Conservation (phyloP, 2,888 invertebrate genomes). For the Agonopterix alstromeriana region DNA sequence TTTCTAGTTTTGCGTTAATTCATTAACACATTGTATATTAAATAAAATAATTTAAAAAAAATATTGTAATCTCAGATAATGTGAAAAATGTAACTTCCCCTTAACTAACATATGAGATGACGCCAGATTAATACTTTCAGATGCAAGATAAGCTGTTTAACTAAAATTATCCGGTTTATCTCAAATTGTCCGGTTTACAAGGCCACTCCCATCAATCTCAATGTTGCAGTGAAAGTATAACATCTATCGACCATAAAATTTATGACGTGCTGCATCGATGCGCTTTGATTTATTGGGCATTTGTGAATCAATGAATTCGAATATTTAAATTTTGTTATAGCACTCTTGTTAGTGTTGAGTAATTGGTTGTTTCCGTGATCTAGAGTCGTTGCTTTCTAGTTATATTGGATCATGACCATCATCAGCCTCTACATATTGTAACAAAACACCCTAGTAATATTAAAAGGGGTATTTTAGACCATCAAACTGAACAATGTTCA, state of each 20-base stretch:
- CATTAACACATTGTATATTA: too few relatives aligned
- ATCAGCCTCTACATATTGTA: too few relatives aligned
- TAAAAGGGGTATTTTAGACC: too few relatives aligned
- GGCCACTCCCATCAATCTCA: conserved; percentile 20
- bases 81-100: too few relatives aligned
- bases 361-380: neutral
- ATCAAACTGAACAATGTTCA: too few relatives aligned
- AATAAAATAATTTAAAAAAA: too few relatives aligned
- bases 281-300: conserved; percentile 41
- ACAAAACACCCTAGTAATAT: too few relatives aligned
- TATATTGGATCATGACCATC: too few relatives aligned
- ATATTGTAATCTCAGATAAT: too few relatives aligned
- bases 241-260: conserved; percentile 41
- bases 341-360: neutral
- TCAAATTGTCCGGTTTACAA: conserved; percentile 51
- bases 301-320: conserved; percentile 7
- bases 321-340: too few relatives aligned
- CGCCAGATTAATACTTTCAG: conserved; percentile 45
- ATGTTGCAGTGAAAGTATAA: conserved; percentile 50
- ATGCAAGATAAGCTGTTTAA: conserved; percentile 49
- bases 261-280: conserved; percentile 34
- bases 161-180: conserved; percentile 53
- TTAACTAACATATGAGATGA: conserved; percentile 28
- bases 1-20: too few relatives aligned
- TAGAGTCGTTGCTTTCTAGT: too few relatives aligned